Base-by-base conservation (phyloP, 2,797 vertebrate genomes). In the Tympanoctomys barrerae region DNA sequence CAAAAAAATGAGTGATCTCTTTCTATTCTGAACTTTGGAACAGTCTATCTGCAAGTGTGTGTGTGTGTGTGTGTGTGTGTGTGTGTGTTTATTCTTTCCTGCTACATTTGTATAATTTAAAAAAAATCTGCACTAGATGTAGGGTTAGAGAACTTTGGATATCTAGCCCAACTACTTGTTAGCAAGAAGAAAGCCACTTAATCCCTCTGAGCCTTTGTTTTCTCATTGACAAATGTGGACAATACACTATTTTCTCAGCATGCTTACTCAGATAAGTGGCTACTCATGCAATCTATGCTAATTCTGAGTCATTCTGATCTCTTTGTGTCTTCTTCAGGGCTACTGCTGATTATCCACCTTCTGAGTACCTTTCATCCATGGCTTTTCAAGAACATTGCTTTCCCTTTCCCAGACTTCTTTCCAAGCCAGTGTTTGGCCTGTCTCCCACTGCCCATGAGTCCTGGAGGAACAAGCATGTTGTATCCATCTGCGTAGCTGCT, bases 61-160 rank as follows among this genome's bases (percentile, higher is more conserved):
- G 18, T n/a, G 28, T n/a, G 31, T 89, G 33, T 75, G 46, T 36
- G 22, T 12, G 70, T n/a, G 7, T 28, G 9, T 52, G 12, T 10
- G 4, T 12, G 9, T 3, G 12, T 39, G 39, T 73, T 10, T 46
- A 10, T 88, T n/a, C 85, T 84, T 57, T 71, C 68, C 84, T 91
- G 14, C 39, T 39, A 87, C 88, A 87, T 80, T 59, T 59, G 26
- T 46, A 33, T 61, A 59, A 77, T 16, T 42, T 36, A 64, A 49
- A 68, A 73, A 52, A 78, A 19, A 14, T 81, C 54, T 79, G 66
- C 31, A 12, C 7, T 73, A 39, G 70, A 24, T 62, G n/a, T 78
- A 39, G 26, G 28, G 31, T 91, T 80, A 84, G 75, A 77, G 92
- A 94, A 81, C 10, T 57, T 91, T 39, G 57, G 61, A 61, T 78